Percentiles rank a stretch among this genome's conserved stretches.
Evolutionary conservation across 2,797 vertebrate genomes (phyloP).

Genomic region (Gobionotothen gibberifrons): DNA sequence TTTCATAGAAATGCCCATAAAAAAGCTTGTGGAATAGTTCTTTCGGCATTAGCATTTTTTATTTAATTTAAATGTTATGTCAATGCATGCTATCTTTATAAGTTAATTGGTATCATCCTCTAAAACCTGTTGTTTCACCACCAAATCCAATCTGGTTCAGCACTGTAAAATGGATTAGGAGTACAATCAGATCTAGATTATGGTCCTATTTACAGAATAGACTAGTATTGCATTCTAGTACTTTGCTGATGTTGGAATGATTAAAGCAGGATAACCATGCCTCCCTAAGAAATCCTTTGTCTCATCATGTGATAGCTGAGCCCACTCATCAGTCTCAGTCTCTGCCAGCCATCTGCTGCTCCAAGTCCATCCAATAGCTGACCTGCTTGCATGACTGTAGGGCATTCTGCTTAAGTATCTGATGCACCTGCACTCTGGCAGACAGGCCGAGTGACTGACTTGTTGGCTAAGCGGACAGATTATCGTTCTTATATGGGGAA

Average conservation of each 20-base stretch:
- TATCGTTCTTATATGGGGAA: constrained; percentile 39
- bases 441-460: constrained; percentile 29
- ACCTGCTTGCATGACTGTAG: constrained; percentile 38
- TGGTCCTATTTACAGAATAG: constrained; percentile 10
- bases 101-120: background rate
- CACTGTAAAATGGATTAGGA: background rate
- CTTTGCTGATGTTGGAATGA: background rate
- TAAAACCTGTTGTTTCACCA: constrained; percentile 16
- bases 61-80: background rate
- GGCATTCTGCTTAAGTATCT: constrained; percentile 26
- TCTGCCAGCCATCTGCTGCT: constrained; percentile 71
- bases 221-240: background rate
- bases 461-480: constrained; percentile 37
- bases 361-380: constrained; percentile 53
- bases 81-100: background rate
- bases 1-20: background rate
- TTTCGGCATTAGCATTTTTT: background rate
- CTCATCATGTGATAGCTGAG: constrained; percentile 55
- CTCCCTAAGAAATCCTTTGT: constrained; percentile 54
- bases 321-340: constrained; percentile 48
- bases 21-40: background rate
- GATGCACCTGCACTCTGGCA: constrained; percentile 36
- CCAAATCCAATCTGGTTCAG: background rate
- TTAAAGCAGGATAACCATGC: constrained; percentile 12
- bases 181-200: background rate